phyloP scores from a whole-genome alignment of 2,113 vertebrate genomes.

The Hypocryptadius cinnamomeus region DNA sequence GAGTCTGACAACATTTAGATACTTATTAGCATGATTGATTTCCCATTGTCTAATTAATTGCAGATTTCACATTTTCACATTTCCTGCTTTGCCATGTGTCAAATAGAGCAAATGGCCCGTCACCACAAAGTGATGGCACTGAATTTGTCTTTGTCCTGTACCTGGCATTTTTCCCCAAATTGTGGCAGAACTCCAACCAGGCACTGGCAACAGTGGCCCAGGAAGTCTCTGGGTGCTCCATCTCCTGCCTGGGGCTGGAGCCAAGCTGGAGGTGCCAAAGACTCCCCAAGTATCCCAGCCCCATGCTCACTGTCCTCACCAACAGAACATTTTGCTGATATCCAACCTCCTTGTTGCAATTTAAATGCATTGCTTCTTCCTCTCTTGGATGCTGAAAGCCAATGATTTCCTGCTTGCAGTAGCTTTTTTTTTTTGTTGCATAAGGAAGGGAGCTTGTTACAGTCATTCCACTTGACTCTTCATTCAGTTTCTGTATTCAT shows the following conservation, averaged over 20 bases:
- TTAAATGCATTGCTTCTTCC: background rate
- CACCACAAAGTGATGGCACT: background rate
- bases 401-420: background rate
- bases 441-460: background rate
- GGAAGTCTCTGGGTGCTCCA: background rate
- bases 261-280: background rate
- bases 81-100: background rate
- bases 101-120: background rate
- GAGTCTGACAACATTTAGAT: background rate
- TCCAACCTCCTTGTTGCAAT: background rate
- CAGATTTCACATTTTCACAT: background rate
- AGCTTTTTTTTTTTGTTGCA: background rate
- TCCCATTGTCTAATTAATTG: slow-evolving; percentile 8
- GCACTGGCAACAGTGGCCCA: background rate
- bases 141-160: background rate
- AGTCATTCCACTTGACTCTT: background rate
- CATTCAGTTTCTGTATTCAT: rapidly evolving
- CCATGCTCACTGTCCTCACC: background rate
- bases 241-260: background rate
- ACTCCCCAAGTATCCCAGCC: background rate
- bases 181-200: background rate
- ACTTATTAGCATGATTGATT: slow-evolving; percentile 6
- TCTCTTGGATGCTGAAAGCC: background rate
- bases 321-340: background rate
- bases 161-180: background rate